Conservation (phyloP, 2,797 vertebrate species). For the Cynopterus sphinx region DNA sequence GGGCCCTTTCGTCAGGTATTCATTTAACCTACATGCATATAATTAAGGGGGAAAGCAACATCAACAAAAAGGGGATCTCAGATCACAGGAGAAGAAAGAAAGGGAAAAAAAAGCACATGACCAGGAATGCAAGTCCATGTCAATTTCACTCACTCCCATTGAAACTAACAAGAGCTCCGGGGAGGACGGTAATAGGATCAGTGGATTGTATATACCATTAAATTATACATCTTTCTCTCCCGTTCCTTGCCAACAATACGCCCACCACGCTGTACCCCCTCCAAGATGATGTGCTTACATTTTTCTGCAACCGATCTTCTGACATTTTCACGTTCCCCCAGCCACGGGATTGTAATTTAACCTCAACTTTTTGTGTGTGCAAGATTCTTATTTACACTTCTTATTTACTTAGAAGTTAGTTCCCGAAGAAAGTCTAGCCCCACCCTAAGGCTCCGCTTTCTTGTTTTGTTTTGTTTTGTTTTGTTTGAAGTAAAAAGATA, state of each 20-base stretch:
- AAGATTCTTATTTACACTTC: slow-evolving; percentile 89
- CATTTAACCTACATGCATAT: slow-evolving; percentile 96
- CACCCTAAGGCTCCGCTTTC: slow-evolving; percentile 84
- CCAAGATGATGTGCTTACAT: slow-evolving; percentile 89
- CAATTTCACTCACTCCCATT: slow-evolving; percentile 94
- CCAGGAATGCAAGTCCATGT: slow-evolving; percentile 93
- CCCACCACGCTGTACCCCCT: slow-evolving; percentile 90
- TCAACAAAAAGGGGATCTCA: slow-evolving; percentile 91
- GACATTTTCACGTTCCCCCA: slow-evolving; percentile 80
- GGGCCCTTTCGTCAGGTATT: slow-evolving; percentile 94
- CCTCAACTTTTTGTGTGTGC: slow-evolving; percentile 88
- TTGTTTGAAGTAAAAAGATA: slow-evolving; percentile 81
- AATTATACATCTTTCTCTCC: slow-evolving; percentile 94
- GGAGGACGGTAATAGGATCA: slow-evolving; percentile 91
- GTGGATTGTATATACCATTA: slow-evolving; percentile 92
- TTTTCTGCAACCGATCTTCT: slow-evolving; percentile 86
- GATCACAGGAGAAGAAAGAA: slow-evolving; percentile 89
- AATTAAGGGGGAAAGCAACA: slow-evolving; percentile 91
- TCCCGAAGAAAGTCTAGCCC: slow-evolving; percentile 83
- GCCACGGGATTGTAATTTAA: slow-evolving; percentile 83
- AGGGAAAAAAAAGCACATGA: slow-evolving; percentile 89
- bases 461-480: slow-evolving; percentile 62
- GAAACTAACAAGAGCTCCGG: slow-evolving; percentile 91
- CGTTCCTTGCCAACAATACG: slow-evolving; percentile 92
- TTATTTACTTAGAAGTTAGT: slow-evolving; percentile 91